Evolutionary conservation across 2,888 invertebrate species (phyloP).

Genomic region (Glaucopsyche alexis): DNA sequence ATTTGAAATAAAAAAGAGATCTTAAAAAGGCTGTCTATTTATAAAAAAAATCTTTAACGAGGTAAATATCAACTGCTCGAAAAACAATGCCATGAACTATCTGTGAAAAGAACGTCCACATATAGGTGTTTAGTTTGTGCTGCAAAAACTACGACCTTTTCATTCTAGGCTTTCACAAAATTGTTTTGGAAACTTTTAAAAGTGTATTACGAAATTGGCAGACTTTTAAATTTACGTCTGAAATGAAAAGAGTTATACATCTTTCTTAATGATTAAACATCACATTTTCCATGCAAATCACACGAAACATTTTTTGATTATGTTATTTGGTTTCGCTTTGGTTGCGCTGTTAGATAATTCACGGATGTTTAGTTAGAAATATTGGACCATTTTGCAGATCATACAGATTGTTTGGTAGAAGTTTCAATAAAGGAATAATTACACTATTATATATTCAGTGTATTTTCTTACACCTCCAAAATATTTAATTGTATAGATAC

Average conservation of each 20-base stretch:
- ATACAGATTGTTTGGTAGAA: slow-evolving; percentile 13
- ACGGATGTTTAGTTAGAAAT: slow-evolving; percentile 13
- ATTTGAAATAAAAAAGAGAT: not conserved
- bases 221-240: slow-evolving; percentile 54
- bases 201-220: slow-evolving; percentile 51
- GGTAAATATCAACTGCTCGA: slow-evolving; percentile 32
- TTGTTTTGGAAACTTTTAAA: slow-evolving; percentile 38
- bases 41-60: slow-evolving; percentile 30
- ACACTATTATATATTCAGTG: not conserved
- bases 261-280: slow-evolving; percentile 28
- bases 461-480: too few species aligned
- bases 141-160: slow-evolving; percentile 47
- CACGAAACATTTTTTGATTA: slow-evolving; percentile 27
- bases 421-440: not conserved
- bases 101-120: not conserved
- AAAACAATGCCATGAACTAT: not conserved
- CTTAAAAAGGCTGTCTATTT: not conserved
- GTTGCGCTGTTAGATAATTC: slow-evolving; percentile 45
- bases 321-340: slow-evolving; percentile 46
- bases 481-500: too few species aligned
- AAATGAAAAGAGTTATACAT: slow-evolving; percentile 61
- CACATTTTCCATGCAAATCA: slow-evolving; percentile 25
- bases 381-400: slow-evolving; percentile 3
- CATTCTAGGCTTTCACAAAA: slow-evolving; percentile 61
- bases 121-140: slow-evolving; percentile 31